Evolutionary conservation across 2,888 invertebrate species (phyloP), one percentile per base, ranked within the genome.

Genomic region (Pocota personata): DNA sequence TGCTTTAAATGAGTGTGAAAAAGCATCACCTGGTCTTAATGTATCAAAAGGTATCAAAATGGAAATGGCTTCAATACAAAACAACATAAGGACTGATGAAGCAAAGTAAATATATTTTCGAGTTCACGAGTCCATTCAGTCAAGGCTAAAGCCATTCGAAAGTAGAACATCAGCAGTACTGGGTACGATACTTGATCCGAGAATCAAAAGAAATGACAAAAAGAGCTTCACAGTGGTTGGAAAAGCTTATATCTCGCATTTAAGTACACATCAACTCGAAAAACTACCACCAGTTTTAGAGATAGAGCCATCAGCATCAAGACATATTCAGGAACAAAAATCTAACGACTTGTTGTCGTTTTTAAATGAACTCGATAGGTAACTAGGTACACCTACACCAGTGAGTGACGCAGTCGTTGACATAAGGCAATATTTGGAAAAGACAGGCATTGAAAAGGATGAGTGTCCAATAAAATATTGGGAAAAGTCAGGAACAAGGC

Each of bases 351-450:
- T 21, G 10, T n/a, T 40, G n/a, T 60, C 27, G 1, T 46, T 62
- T 62, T 14, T 46, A 21, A 24, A 62, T 62, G 62, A 43, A 43
- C 27, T 14, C 37, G 40, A 60, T 27, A 60, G 60, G 21, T 14
- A 57, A 46, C 46, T 46, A 46, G 19, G 57, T 16, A 69, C 57
- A 30, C 69, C 69, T 16, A 69, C 69, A 43, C 69, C 69, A 27
- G 57, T 35, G 19, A 57, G 55, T 58, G 50, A 66, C 19, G 64
- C 64, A 12, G 50, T 66, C 5, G 32, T 71, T 10, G 69, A 67
- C n/a, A 57, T 46, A 43, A 21, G 43, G 21, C 43, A 71, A 46
- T 57, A 69, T 57, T 43, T 43, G 10, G 69, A 71, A 57, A 71
- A 71, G 30, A 32, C 46, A 46, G 43, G 19, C 8, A 30, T 46